Base-by-base conservation (phyloP, 2,888 invertebrate genomes). In the Leptopilina myrica region DNA sequence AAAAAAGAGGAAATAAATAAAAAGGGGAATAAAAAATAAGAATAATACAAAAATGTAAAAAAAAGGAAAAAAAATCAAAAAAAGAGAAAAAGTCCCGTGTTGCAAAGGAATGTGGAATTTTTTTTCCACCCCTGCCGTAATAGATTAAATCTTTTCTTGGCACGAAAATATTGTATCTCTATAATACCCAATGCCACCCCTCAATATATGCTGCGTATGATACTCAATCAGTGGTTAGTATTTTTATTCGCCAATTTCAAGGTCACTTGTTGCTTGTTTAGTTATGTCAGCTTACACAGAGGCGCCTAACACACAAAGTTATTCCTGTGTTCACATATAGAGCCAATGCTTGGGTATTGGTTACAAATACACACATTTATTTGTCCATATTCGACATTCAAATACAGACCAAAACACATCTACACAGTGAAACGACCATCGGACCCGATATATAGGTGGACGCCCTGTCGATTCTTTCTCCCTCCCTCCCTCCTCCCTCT, bases 191-290 rank as follows among this genome's bases (percentile, higher is more conserved):
- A 33, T 33, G 33, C 33, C 33, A 33, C 33, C 33, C 33, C 33
- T 33, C 33, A 33, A 33, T 33, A 33, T 33, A 33, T 33, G 33
- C 33, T 33, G 33, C 33, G 33, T 43, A 43, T 85, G 86, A 88
- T 90, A 90, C 84, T 86, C 89, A 86, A 90, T 89, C 90, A 89
- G 86, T 85, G 86, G 86, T 85, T 85, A 84, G 88, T 87, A 90
- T 90, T 90, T 90, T 90, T 90, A 90, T 91, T 89, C 88, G 84
- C 87, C 87, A 87, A 90, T 91, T 90, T 89, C 89, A 90, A 90
- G 89, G 91, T 90, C 91, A 90, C 90, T 91, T 90, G 90, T 90
- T 90, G 90, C 90, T 91, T 91, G 91, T 91, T 90, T 91, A 90
- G 90, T 89, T 89, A 90, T 89, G 90, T 88, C 87, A 88, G 83